Base-by-base conservation (phyloP, 2,888 invertebrate genomes). In the Pachydiplax longipennis region DNA sequence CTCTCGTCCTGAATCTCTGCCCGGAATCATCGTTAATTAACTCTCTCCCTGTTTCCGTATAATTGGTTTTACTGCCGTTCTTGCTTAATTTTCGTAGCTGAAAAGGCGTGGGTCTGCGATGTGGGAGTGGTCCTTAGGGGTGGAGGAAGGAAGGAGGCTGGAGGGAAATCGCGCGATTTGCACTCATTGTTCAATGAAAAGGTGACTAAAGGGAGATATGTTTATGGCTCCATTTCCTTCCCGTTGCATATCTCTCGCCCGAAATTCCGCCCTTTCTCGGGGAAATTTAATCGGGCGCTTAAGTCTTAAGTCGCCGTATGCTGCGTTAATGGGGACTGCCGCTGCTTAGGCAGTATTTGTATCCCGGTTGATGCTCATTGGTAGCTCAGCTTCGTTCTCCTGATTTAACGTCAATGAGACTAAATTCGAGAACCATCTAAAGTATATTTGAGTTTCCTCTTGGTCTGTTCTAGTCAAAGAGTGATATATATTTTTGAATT, bases 1-100 rank as follows among this genome's bases (percentile, higher is more conserved):
- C 18, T 15, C 22, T 25, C 22, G 61, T 22, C 87, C 87, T 87
- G 87, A 87, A 87, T 87, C 87, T 87, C 61, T 87, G 87, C 87
- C 87, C 87, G 87, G 87, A 61, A 65, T 87, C 87, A 37, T 53
- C 87, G 87, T 87, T 87, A 87, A 87, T 87, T 87, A 87, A 87
- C 87, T 87, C 87, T 35, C 87, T 87, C 87, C 37, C 87, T 87
- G 87, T 87, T 87, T 87, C 87, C 87, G 87, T 87, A 87, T 87
- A 87, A 87, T 87, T 87, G 87, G 87, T 87, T 87, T 87, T 87
- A 87, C 37, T 61, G 87, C 87, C 87, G 87, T 61, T 65, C 87
- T 87, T 87, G 87, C 87, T 87, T 87, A 87, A 87, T 87, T 87
- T 87, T 61, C 87, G 61, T 35, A 87, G 61, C 61, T 40, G 83